Evolutionary conservation across 2,797 vertebrate species (phyloP).

Genomic region (Telmatherina bonti): DNA sequence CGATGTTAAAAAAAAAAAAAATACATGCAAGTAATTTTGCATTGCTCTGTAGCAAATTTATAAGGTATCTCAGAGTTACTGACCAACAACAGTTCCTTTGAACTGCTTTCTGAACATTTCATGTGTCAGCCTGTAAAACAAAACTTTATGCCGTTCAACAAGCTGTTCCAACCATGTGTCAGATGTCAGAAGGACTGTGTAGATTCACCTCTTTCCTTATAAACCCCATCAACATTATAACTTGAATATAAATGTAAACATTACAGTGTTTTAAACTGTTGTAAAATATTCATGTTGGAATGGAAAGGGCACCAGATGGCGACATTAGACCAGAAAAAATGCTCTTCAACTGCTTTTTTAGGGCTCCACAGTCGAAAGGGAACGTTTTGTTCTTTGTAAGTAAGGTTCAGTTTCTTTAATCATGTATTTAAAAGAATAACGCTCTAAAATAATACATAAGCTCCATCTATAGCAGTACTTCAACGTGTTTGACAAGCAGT

Average conservation of each 20-base stretch:
- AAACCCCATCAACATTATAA: background rate
- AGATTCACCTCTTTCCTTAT: no score
- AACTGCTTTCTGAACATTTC: background rate
- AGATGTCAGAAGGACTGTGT: background rate
- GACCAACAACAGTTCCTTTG: background rate
- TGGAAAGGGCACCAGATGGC: slow-evolving; percentile 67
- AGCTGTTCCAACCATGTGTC: background rate
- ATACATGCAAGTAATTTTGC: background rate
- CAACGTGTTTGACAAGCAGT: background rate
- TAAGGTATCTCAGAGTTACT: background rate
- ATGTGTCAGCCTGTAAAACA: background rate
- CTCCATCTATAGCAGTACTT: background rate
- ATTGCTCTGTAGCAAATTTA: background rate
- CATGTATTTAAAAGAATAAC: no score
- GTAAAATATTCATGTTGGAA: slow-evolving; percentile 13
- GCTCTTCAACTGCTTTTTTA: background rate
- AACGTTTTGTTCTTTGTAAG: slow-evolving; percentile 1
- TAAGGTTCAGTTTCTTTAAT: background rate
- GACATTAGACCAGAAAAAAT: slow-evolving; percentile 23
- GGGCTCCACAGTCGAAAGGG: background rate
- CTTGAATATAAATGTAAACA: background rate
- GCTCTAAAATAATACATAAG: background rate
- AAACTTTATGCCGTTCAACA: background rate
- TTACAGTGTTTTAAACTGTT: background rate
- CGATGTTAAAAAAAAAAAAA: background rate